Percentiles rank a stretch among this genome's conserved stretches.
Evolutionary conservation across 2,888 invertebrate species (phyloP).

Genomic region (Xestia sexstrigata): DNA sequence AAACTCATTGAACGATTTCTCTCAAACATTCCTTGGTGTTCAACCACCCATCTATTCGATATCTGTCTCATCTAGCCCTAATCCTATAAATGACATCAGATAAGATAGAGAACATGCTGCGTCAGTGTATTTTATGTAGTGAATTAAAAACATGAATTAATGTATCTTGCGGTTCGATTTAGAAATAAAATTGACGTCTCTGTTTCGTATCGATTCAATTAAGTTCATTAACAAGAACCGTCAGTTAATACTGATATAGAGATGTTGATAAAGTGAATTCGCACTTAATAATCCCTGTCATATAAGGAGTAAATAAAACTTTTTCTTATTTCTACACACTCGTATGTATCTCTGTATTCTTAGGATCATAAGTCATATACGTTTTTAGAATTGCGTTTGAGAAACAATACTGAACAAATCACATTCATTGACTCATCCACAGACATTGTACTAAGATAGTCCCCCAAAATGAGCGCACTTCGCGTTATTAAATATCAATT

Average conservation of each 20-base stretch:
- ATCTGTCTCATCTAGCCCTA: constrained; percentile 88
- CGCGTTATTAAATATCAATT: not conserved
- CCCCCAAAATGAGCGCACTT: not conserved
- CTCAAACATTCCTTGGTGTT: constrained; percentile 83
- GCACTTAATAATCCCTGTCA: not conserved
- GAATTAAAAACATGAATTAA: constrained; percentile 76
- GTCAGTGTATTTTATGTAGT: constrained; percentile 72
- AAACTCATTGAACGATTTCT: constrained; percentile 88
- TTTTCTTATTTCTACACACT: not conserved
- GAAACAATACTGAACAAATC: not conserved
- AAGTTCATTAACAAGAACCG: constrained; percentile 62
- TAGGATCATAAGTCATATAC: not conserved
- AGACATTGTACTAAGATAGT: not conserved
- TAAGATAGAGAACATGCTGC: constrained; percentile 81
- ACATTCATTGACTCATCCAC: too few relatives aligned
- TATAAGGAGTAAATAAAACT: too few relatives aligned
- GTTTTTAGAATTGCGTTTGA: not conserved
- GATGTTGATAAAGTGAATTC: not conserved
- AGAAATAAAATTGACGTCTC: constrained; percentile 70
- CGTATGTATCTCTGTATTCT: not conserved
- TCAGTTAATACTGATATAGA: constrained; percentile 25
- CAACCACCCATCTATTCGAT: constrained; percentile 84
- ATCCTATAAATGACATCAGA: constrained; percentile 90
- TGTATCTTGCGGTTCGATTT: constrained; percentile 71
- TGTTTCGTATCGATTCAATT: constrained; percentile 68